Base-by-base conservation (phyloP, 2,113 vertebrate species). In the Sinocyclocheilus grahami region DNA sequence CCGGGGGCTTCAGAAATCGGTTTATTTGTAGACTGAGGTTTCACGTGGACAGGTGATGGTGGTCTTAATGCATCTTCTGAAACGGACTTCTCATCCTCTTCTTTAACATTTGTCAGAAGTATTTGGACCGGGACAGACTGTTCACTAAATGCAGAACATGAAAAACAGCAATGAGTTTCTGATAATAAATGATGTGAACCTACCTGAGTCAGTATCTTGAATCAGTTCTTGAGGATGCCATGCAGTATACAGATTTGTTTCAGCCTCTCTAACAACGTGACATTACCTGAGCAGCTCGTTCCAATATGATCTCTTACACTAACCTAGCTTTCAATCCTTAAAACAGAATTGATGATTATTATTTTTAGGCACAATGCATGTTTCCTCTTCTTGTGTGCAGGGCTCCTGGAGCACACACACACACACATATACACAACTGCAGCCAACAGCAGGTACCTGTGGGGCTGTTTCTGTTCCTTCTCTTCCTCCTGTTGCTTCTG, bases 101-200 rank as follows among this genome's bases (percentile, higher is more conserved):
- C 93, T 84, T 89, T 93, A 91, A 90, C 83, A 63, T 91, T 91
- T 30, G 92, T 97, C 96, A 99, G 94, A 96, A 98, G 95, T 97
- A 98, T 92, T 98, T 97, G 94, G 97, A 96, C 90, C 94, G 96
- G 90, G 97, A 96, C 89, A 98, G 96, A 93, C 95, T 97, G 95
- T 95, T 98, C 95, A 98, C 97, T 99, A 93, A 90, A 95, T 24
- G 67, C 27, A 24, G 33, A 71, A 55, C 3, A 24, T 46, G 55
- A 69, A 12, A 48, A 75, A 69, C 0, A 12, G 11, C 74, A 84
- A 69, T 87, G 76, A 82, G 22, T 60, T 78, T 20, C 42, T 72
- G 60, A 72, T 9, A 82, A 22, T 20, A 48, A 76, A 48, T n/a
- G 0, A n/a, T 1, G 12, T n/a, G 37, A 74, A 12, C 71, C 22